phyloP scores from a whole-genome alignment of 2,888 invertebrate genomes.

The Cinara cedri region DNA sequence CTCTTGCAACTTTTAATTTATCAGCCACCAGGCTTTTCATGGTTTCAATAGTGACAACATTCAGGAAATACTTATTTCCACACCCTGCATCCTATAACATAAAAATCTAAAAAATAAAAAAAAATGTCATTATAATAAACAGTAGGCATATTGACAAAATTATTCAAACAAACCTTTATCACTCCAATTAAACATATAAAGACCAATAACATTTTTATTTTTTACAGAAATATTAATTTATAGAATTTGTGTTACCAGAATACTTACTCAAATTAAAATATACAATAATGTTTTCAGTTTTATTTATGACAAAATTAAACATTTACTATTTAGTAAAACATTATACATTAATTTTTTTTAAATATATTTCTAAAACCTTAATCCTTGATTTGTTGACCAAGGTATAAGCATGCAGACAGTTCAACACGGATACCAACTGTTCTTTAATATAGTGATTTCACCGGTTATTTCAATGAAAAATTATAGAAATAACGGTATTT shows the following conservation, averaged over 20 bases:
- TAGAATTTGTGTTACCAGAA: background rate
- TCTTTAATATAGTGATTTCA: constrained; percentile 17
- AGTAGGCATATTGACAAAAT: background rate
- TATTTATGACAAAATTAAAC: background rate
- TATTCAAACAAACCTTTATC: background rate
- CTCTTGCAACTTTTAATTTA: constrained; percentile 72
- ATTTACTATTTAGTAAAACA: constrained; percentile 4
- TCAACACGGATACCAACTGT: constrained; percentile 24
- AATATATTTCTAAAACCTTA: constrained; percentile 37
- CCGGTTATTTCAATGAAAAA: background rate
- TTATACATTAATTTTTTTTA: constrained; percentile 17
- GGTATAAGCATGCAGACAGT: constrained; percentile 30
- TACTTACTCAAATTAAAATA: constrained; percentile 26
- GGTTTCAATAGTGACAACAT: constrained; percentile 66
- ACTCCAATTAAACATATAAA: background rate
- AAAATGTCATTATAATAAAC: too few species aligned
- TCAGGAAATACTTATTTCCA: constrained; percentile 61
- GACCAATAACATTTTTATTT: too few species aligned
- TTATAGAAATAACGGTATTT: background rate
- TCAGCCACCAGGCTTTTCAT: constrained; percentile 73
- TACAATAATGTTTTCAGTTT: background rate
- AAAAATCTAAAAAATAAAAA: background rate
- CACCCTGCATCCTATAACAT: constrained; percentile 2
- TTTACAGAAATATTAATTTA: background rate
- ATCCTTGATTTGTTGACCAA: constrained; percentile 35